Evolutionary conservation across 2,797 vertebrate genomes (phyloP).

Genomic region (Thripadectes ignobilis): DNA sequence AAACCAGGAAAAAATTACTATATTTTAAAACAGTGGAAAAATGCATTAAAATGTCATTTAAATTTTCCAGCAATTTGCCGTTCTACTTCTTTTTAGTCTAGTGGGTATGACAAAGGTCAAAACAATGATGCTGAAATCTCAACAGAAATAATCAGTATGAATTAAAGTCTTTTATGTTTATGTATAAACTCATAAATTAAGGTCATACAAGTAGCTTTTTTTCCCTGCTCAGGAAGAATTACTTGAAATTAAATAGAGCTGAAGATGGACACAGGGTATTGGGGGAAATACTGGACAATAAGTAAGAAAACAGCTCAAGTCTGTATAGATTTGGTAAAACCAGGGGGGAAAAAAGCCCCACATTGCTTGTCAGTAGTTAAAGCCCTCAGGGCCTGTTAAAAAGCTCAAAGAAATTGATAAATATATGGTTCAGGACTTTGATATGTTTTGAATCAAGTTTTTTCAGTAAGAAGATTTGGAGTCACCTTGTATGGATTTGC

Average conservation of each 20-base stretch:
- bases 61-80: background rate
- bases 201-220: background rate
- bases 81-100: background rate
- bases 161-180: background rate
- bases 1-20: background rate
- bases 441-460: background rate
- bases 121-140: conserved; percentile 21
- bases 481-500: background rate
- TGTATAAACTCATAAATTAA: background rate
- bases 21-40: conserved; percentile 48
- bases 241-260: background rate
- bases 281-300: background rate
- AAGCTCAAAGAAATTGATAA: background rate
- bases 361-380: background rate
- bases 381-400: background rate
- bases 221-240: background rate
- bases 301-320: background rate
- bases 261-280: background rate
- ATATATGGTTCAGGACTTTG: background rate
- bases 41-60: conserved; percentile 39
- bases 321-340: background rate
- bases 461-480: background rate
- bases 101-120: conserved; percentile 37
- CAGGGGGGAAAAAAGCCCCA: fast-evolving
- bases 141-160: background rate